Conservation (phyloP, 53 echinoderm and acorn worm genomes). For the Echinarachnius parma region DNA sequence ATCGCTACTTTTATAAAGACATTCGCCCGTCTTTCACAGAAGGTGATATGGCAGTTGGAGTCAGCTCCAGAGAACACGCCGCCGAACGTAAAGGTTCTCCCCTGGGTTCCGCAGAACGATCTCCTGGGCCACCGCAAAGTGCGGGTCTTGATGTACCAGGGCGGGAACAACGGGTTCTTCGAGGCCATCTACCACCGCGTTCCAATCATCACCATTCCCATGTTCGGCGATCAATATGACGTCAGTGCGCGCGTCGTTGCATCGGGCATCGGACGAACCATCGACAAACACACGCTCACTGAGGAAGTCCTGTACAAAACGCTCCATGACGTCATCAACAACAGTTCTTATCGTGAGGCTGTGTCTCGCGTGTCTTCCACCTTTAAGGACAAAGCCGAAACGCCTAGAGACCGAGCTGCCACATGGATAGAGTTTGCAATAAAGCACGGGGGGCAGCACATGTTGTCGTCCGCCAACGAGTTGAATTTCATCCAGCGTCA, state of each 20-base stretch:
- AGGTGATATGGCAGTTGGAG: constrained; percentile 22
- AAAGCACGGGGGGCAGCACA: constrained; percentile 1
- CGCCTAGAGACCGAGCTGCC: constrained; percentile 24
- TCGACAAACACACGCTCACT: constrained; percentile 20
- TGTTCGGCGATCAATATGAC: constrained; percentile 33
- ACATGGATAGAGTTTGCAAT: constrained; percentile 20
- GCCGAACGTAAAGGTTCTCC: constrained; percentile 14
- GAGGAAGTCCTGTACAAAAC: constrained; percentile 8
- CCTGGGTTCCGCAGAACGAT: constrained; percentile 34
- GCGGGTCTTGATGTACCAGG: constrained; percentile 35
- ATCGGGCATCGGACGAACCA: constrained; percentile 32
- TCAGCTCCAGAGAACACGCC: background rate
- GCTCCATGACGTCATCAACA: constrained; percentile 8
- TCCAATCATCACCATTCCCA: constrained; percentile 29
- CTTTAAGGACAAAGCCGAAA: constrained; percentile 3
- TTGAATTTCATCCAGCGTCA: constrained; percentile 17
- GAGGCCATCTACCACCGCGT: constrained; percentile 58
- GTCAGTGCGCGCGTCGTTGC: constrained; percentile 17
- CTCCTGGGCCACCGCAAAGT: constrained; percentile 32
- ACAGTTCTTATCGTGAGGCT: background rate
- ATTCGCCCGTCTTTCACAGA: constrained; percentile 26
- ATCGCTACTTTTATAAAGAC: constrained; percentile 13
- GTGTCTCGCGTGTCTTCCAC: constrained; percentile 17
- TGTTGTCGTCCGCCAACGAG: background rate
- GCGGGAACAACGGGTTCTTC: constrained; percentile 54